A percentile compares a stretch with the other conserved stretches of the same genome.
phyloP scores from a whole-genome alignment of 2,797 vertebrate genomes.

The Takifugu rubripes region DNA sequence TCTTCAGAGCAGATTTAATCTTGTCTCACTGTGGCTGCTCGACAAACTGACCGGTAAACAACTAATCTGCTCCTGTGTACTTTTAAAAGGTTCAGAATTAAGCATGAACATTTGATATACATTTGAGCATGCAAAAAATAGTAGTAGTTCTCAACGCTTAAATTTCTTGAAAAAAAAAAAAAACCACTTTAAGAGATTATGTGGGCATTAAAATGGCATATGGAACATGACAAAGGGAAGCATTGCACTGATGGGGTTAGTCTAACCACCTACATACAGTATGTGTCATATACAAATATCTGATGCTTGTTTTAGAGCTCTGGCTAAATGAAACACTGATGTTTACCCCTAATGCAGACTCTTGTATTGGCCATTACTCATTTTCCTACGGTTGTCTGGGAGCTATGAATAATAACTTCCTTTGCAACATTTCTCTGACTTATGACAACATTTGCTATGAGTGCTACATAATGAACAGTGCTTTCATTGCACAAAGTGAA shows the following conservation, averaged over 20 bases:
- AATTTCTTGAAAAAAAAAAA: no score
- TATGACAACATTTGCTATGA: constrained; percentile 33
- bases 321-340: not conserved
- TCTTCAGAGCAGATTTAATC: constrained; percentile 12
- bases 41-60: constrained; percentile 15
- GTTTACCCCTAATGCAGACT: not conserved
- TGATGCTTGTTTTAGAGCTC: not conserved
- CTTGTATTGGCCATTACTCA: not conserved
- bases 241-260: not conserved
- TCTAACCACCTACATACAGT: not conserved
- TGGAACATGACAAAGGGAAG: no score
- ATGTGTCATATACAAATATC: not conserved
- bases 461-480: constrained; percentile 7
- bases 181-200: no score
- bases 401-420: constrained; percentile 36
- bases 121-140: constrained; percentile 6
- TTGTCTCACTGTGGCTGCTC: constrained; percentile 13
- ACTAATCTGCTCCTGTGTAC: constrained; percentile 12
- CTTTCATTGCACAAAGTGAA: constrained; percentile 36
- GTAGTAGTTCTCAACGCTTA: no score
- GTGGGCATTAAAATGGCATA: no score
- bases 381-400: not conserved
- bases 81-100: not conserved
- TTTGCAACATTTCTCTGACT: constrained; percentile 40
- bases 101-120: constrained; percentile 5